Evolutionary conservation across 1,140 invertebrate species (phyloP), one percentile per base, ranked within the genome.

Genomic region (Ostrea edulis): DNA sequence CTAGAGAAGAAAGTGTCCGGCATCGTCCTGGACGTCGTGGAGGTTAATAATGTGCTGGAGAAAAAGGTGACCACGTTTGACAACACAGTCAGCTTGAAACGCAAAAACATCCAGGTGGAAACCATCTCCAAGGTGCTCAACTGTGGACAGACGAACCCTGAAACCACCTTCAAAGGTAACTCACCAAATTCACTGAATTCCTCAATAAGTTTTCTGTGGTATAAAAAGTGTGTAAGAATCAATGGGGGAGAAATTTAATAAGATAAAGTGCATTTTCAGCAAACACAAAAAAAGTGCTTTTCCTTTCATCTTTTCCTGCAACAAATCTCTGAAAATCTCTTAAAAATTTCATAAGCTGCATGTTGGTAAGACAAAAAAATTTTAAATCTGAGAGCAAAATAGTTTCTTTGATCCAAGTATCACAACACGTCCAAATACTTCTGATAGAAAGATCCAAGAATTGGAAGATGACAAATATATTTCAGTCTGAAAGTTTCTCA

Each of bases 1-100:
- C 88, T 94, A n/a, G 93, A 93, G 88, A 92, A 93, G 71, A 94
- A 94, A 88, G 86, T 94, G 54, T 92, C 92, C 54, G 92, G 92
- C 82, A 90, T 94, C 25, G 91, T 93, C 81, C 89, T 94, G 51
- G 93, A 94, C 82, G 92, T 94, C 25, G 91, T 92, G 22, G 93
- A 94, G 87, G 92, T 94, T 9, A 94, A 93, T 89, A 93, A 93
- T 84, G 91, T 93, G 44, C 87, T 94, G 1, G 89, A 91, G 7
- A 91, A 92, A 55, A 92, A 92, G 83, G 85, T 87, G 29, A 55
- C 88, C 0, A 85, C 91, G 25, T 86, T 54, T 4, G 87, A 89
- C 35, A 89, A 85, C 22, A 83, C 68, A 0, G 9, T 86, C 12
- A 71, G 81, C 5, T 14, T 89, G 14, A 83, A 86, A 62, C 51